phyloP scores from a whole-genome alignment of 2,113 vertebrate species.

The Orientallactaga bullata region DNA sequence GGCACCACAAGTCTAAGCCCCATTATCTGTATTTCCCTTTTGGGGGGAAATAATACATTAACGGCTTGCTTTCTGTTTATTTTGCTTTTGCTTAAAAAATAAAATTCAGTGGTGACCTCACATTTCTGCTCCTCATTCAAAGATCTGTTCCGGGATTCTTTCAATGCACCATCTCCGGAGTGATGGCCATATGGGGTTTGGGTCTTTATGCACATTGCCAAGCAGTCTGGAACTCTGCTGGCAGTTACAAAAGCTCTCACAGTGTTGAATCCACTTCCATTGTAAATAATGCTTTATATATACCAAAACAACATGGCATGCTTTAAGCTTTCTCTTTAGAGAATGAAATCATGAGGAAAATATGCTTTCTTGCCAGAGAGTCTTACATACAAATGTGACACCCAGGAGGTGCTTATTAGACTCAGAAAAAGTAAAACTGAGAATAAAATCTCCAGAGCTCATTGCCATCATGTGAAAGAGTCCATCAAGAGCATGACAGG shows the following conservation, averaged over 20 bases:
- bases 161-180: conserved; percentile 80
- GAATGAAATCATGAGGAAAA: conserved; percentile 41
- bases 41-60: conserved; percentile 85
- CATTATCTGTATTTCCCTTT: conserved; percentile 74
- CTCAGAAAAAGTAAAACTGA: background rate
- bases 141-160: conserved; percentile 82
- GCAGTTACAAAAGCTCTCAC: conserved; percentile 82
- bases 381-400: background rate
- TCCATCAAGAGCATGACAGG: background rate
- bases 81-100: conserved; percentile 84
- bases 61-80: conserved; percentile 85
- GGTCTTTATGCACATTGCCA: conserved; percentile 81
- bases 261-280: conserved; percentile 71
- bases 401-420: background rate
- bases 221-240: conserved; percentile 78
- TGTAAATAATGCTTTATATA: conserved; percentile 25
- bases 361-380: conserved; percentile 1
- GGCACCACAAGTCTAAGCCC: conserved; percentile 79
- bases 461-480: background rate
- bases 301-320: conserved; percentile 62
- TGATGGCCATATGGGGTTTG: conserved; percentile 83
- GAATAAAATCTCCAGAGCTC: background rate
- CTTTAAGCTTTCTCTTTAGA: conserved; percentile 72
- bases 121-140: conserved; percentile 80
- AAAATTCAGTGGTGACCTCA: conserved; percentile 79